Base-by-base conservation (phyloP, 2,888 invertebrate species). In the Calameuta filiformis region DNA sequence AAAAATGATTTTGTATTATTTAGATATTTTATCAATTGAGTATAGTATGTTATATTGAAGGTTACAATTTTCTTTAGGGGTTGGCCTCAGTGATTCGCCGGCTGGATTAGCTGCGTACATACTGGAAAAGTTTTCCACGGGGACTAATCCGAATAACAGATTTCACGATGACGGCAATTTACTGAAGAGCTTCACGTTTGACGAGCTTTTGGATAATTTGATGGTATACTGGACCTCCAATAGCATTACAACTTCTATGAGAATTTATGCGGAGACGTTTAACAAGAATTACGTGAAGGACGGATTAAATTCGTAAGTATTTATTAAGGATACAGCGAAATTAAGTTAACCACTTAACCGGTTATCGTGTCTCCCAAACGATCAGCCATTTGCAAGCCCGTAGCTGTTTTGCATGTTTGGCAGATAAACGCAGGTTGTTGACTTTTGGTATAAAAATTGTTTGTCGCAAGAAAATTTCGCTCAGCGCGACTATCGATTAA, bases 21-120 rank as follows among this genome's bases (percentile, higher is more conserved):
- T 9, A 56, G 9, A 9, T 23, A 40, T 40, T 40, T 40, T 1
- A 40, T 15, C 6, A 23, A 23, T 23, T 3, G 23, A 56, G 56
- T 56, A 56, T 4, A n/a, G n/a, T n/a, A 34, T 23, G 12, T 71
- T 71, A 11, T 30, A 71, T 80, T 56, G 11, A 33, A 76, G 68
- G 23, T 75, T 77, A 75, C 73, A 73, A 56, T 23, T 23, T 56
- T 56, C 91, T 92, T 1, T 85, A 96, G 96, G 96, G 15, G 92
- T 94, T 0, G 95, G 93, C 0, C 88, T 97, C 69, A 92, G 93
- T n/a, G 96, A 97, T 85, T 96, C 96, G 0, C 98, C 98, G 0
- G 94, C 95, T 0, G 98, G 97, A 0, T 91, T 98, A 77, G 97
- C 97, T 0, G 97, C 97, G 0, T 98, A 97, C 87, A 95, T 98